phyloP scores from a whole-genome alignment of 2,888 invertebrate genomes.

The Protonemura montana region DNA sequence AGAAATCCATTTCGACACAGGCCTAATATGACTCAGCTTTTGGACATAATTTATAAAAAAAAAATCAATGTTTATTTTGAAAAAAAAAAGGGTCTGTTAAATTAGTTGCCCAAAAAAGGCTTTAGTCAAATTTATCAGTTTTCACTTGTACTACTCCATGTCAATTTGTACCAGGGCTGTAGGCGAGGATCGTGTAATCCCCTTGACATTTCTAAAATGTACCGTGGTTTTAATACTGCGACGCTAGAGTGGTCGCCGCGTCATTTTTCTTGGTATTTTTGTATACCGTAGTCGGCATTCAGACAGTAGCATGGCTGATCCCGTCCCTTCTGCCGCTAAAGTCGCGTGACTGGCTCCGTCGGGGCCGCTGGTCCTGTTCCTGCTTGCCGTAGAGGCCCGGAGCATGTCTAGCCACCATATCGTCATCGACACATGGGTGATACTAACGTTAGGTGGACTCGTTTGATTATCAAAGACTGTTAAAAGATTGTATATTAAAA shows the following conservation, averaged over 20 bases:
- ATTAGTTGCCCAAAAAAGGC: conserved; percentile 48
- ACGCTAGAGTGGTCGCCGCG: conserved; percentile 45
- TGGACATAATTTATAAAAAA: conserved; percentile 47
- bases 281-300: conserved; percentile 49
- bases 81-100: conserved; percentile 46
- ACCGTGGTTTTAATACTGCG: conserved; percentile 43
- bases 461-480: conserved; percentile 40
- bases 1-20: conserved; percentile 46
- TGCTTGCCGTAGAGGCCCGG: conserved; percentile 35
- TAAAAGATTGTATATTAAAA: conserved; percentile 40
- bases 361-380: conserved; percentile 9
- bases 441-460: conserved; percentile 25
- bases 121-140: conserved; percentile 45
- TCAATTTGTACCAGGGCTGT: conserved; percentile 50
- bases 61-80: conserved; percentile 44
- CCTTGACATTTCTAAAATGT: conserved; percentile 42
- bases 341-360: conserved; percentile 33
- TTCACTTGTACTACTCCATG: conserved; percentile 48
- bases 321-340: conserved; percentile 48
- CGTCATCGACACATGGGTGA: conserved; percentile 33
- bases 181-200: conserved; percentile 42
- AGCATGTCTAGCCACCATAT: conserved; percentile 13
- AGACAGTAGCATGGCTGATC: conserved; percentile 44
- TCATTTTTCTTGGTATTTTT: conserved; percentile 50
- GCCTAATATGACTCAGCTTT: conserved; percentile 49